Evolutionary conservation across 2,113 vertebrate species (phyloP).

Genomic region (Chloropsis hardwickii): DNA sequence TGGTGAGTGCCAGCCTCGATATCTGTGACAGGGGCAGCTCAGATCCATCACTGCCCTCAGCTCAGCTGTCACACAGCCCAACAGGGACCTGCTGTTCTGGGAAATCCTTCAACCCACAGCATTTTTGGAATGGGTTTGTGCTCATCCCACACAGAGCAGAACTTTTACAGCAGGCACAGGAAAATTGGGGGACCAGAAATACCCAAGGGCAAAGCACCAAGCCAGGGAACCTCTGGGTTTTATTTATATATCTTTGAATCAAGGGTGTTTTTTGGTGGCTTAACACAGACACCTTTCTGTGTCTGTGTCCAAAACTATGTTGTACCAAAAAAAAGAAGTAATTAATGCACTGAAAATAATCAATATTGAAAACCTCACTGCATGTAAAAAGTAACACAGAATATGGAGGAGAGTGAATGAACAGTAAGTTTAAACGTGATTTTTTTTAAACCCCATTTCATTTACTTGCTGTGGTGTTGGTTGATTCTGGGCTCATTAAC

Average conservation of each 20-base stretch:
- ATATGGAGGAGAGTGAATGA: background rate
- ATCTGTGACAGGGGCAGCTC: background rate
- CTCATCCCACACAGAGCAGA: background rate
- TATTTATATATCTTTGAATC: background rate
- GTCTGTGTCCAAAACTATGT: background rate
- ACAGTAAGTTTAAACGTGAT: background rate
- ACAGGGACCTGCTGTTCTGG: background rate
- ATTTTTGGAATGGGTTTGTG: background rate
- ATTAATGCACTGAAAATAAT: background rate
- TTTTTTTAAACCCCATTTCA: background rate
- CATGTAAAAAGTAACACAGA: background rate
- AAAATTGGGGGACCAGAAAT: background rate
- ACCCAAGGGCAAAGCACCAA: background rate
- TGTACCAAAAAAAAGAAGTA: background rate
- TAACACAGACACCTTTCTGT: background rate
- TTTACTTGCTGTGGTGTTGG: background rate
- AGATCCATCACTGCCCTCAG: background rate
- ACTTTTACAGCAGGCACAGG: background rate
- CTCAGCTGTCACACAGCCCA: background rate
- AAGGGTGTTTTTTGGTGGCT: background rate
- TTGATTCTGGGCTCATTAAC: conserved; percentile 1
- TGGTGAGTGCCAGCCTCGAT: background rate
- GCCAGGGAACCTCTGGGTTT: background rate
- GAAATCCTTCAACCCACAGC: background rate
- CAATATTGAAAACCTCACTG: background rate